Percentiles rank a stretch among this genome's conserved stretches.
Evolutionary conservation across 1,140 invertebrate genomes (phyloP).

Genomic region (Homarus americanus): DNA sequence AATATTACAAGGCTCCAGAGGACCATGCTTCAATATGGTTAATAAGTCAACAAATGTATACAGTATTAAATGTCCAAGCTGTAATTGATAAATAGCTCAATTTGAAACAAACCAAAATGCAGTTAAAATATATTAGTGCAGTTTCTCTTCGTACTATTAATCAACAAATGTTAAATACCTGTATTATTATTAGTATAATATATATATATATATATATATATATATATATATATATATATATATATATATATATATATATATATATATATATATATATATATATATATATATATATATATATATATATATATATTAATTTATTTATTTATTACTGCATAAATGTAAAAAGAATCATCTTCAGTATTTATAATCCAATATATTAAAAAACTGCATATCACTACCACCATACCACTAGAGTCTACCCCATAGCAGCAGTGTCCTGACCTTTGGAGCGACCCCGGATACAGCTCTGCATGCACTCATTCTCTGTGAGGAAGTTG

Average conservation of each 20-base stretch:
- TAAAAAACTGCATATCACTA: not conserved
- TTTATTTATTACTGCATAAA: no score
- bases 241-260: no score
- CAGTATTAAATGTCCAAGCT: not conserved
- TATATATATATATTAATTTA: no score
- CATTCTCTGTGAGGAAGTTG: slow-evolving; percentile 82
- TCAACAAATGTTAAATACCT: no score
- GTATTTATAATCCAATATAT: not conserved
- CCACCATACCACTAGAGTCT: slow-evolving; percentile 22
- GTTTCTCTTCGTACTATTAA: not conserved
- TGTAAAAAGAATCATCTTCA: no score
- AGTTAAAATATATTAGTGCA: not conserved
- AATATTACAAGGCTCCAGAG: not conserved
- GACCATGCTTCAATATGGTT: not conserved
- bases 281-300: no score
- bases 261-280: no score
- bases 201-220: no score
- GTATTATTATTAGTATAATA: no score
- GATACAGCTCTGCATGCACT: slow-evolving; percentile 82
- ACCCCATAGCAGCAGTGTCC: slow-evolving; percentile 1
- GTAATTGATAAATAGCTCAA: not conserved
- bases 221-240: no score
- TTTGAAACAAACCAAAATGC: not conserved
- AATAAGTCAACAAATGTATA: not conserved
- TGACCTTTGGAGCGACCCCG: slow-evolving; percentile 69